phyloP scores from a whole-genome alignment of 2,888 invertebrate genomes.

The Ophion obscuratus region DNA sequence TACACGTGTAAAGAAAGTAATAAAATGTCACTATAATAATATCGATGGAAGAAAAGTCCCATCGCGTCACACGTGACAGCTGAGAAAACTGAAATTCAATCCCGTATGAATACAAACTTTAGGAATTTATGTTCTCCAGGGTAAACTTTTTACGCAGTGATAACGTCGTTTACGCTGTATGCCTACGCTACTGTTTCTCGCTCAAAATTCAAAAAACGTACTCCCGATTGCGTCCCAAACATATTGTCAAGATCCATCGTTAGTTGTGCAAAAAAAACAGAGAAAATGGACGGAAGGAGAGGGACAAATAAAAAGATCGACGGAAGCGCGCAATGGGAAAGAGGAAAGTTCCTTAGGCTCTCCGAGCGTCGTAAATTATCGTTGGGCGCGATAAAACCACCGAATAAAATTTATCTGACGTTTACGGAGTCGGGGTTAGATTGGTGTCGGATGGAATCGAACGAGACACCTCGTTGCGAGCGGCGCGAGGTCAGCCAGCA shows the following conservation, averaged over 20 bases:
- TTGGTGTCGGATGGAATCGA: constrained; percentile 81
- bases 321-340: constrained; percentile 29
- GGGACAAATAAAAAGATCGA: constrained; percentile 13
- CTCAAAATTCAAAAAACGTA: too few species aligned
- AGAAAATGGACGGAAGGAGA: background rate
- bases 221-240: background rate
- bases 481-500: constrained; percentile 62
- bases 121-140: too few species aligned
- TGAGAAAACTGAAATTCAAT: too few species aligned
- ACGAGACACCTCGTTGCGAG: constrained; percentile 80
- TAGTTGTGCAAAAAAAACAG: too few species aligned
- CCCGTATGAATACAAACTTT: too few species aligned
- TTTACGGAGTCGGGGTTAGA: constrained; percentile 81
- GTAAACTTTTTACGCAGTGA: too few species aligned
- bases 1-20: too few species aligned
- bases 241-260: background rate
- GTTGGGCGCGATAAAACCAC: constrained; percentile 78
- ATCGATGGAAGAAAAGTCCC: too few species aligned
- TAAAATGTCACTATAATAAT: too few species aligned
- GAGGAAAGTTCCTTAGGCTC: background rate
- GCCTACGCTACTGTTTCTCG: too few species aligned
- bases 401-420: constrained; percentile 82
- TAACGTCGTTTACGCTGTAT: too few species aligned
- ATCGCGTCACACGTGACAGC: too few species aligned
- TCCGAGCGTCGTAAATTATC: constrained; percentile 77